These are phyloP conservation scores for Noturus placidus DNA, from an alignment of 2,113 vertebrate genomes.

Conservation along the genomic window DNA sequence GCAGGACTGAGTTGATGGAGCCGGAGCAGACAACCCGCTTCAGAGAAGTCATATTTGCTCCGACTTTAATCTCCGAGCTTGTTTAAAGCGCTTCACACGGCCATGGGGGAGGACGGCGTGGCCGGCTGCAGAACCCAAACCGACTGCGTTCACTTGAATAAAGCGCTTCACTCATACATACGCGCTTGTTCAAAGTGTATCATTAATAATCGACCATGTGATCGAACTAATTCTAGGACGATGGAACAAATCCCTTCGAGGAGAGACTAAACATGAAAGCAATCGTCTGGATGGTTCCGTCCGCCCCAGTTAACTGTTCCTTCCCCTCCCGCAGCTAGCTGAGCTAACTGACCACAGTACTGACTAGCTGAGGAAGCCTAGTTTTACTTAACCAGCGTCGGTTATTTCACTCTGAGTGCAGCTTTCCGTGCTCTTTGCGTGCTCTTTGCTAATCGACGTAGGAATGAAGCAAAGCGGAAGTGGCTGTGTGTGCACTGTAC, in stretches of 20 bases:
- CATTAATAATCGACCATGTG: background rate
- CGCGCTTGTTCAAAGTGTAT: background rate
- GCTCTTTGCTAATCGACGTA: background rate
- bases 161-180: background rate
- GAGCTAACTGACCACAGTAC: background rate
- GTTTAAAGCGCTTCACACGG: constrained; percentile 9
- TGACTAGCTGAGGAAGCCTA: background rate
- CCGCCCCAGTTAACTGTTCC: too few species aligned
- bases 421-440: background rate
- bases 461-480: background rate
- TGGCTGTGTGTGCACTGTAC: too few species aligned
- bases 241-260: background rate
- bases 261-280: background rate
- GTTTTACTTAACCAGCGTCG: background rate
- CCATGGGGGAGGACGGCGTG: constrained; percentile 65
- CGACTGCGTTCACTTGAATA: constrained; percentile 37
- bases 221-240: background rate
- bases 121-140: constrained; percentile 62
- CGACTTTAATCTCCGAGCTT: constrained; percentile 25
- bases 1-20: constrained; percentile 61
- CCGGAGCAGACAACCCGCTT: constrained; percentile 59
- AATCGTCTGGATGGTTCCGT: too few species aligned
- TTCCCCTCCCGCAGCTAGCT: background rate
- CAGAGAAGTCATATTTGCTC: constrained; percentile 50
- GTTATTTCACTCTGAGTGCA: background rate